Conservation (phyloP, 2,888 invertebrate species). For the Pimpla rufipes region DNA sequence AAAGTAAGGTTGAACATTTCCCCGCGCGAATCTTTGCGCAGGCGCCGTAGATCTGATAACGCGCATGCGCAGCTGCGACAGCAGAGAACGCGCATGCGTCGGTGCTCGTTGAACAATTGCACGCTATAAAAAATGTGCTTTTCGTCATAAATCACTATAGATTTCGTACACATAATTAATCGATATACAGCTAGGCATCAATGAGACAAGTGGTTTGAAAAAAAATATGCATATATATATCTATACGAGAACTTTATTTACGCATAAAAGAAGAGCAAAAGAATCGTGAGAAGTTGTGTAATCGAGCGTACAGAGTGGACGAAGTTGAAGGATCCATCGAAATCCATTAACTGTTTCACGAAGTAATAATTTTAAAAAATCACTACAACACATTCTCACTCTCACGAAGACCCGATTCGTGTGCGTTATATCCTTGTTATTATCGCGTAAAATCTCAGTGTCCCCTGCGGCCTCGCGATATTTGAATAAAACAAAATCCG, state of each 20-base stretch:
- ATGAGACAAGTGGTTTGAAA: background rate
- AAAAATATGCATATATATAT: background rate
- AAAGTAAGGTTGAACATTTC: constrained; percentile 2
- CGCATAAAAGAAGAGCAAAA: background rate
- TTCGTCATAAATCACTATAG: constrained; percentile 43
- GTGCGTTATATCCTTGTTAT: constrained; percentile 20
- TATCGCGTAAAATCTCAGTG: constrained; percentile 45
- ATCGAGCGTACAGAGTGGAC: background rate
- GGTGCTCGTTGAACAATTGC: constrained; percentile 7
- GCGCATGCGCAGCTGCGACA: constrained; percentile 9
- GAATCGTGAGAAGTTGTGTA: background rate
- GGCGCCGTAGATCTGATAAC: background rate
- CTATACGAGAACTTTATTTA: background rate
- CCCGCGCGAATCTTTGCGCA: constrained; percentile 8
- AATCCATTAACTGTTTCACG: background rate
- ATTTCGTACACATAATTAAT: constrained; percentile 43
- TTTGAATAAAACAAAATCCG: constrained; percentile 30
- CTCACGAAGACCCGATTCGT: constrained; percentile 20
- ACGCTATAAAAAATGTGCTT: constrained; percentile 50
- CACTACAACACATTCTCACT: background rate
- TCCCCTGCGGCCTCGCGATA: constrained; percentile 42
- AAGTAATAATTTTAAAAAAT: constrained; percentile 3
- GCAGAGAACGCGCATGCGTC: too few relatives aligned
- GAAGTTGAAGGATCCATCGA: background rate
- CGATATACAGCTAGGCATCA: constrained; percentile 6